A percentile compares a stretch with the other conserved stretches of the same genome.
phyloP scores from a whole-genome alignment of 2,113 vertebrate genomes.

The Plectropomus leopardus region DNA sequence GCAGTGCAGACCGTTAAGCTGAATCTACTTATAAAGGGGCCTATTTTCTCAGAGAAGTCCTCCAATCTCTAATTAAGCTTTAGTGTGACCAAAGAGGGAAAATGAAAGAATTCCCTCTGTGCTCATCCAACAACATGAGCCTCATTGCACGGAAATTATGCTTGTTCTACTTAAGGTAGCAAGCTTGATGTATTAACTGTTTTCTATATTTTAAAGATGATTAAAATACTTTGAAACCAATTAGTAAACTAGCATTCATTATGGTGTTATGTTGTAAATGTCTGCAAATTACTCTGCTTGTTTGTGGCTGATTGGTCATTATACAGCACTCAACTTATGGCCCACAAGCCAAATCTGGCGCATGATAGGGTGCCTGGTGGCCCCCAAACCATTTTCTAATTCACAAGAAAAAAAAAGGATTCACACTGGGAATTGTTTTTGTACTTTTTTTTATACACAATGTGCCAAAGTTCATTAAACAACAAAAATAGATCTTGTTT shows the following conservation, averaged over 20 bases:
- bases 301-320: background rate
- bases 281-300: conserved; percentile 24
- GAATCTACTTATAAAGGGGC: conserved; percentile 25
- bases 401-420: no score
- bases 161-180: conserved; percentile 46
- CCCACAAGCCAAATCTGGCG: no score
- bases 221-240: conserved; percentile 53
- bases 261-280: conserved; percentile 2
- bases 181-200: conserved; percentile 49
- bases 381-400: no score
- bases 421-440: no score
- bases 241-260: conserved; percentile 43
- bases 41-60: conserved; percentile 32
- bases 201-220: conserved; percentile 44
- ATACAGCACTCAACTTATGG: no score
- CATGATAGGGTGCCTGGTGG: no score
- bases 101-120: conserved; percentile 71
- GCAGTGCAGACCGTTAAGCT: conserved; percentile 11
- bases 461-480: no score
- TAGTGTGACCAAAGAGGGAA: conserved; percentile 75
- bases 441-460: no score
- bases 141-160: conserved; percentile 68
- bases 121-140: conserved; percentile 71
- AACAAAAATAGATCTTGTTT: no score
- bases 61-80: conserved; percentile 73